Base-by-base conservation (phyloP, 2,797 vertebrate genomes). In the Epinephelus malabaricus region DNA sequence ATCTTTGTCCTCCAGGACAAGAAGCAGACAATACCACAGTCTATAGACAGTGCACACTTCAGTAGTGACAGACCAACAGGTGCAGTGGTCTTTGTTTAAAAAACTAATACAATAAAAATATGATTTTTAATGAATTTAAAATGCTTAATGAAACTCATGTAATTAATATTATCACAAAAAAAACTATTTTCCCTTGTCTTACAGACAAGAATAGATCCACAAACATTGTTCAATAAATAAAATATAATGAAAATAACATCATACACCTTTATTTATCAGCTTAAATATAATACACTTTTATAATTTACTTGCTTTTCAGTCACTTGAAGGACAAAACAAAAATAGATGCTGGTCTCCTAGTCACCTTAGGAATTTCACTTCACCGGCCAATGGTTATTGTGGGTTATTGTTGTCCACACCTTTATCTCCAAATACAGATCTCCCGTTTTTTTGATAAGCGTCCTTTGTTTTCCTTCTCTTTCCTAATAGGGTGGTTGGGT, bases 371-470 rank as follows among this genome's bases (percentile, higher is more conserved):
- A n/a, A 45, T 45, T 78, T 74, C 3, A 21, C n/a, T 76, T 49
- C 25, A 69, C 40, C 30, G 55, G 15, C 76, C 80, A 76, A 49
- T 81, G 19, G 30, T 59, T 15, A 78, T 55, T 34, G 59, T 67
- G 30, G 23, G 62, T 78, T 63, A 54, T 50, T 76, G 7, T 72
- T 80, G 74, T 86, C 83, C 81, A 88, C 81, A 77, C 79, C 84
- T 91, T 79, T 73, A 76, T 80, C 47, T 86, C 88, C 82, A 83
- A 83, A 90, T 85, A 86, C 59, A 85, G 85, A 79, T 83, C 70
- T 76, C 72, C 15, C 70, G 78, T 84, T 78, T 34, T 51, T 84
- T 79, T 78, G 55, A 81, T 73, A 3, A 55, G 18, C 2, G 54
- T 58, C 74, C 61, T 69, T 85, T 85, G 84, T 87, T 63, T 85